Evolutionary conservation across 1,140 invertebrate species (phyloP), one percentile per base, ranked within the genome.

Genomic region (Solenopsis invicta): DNA sequence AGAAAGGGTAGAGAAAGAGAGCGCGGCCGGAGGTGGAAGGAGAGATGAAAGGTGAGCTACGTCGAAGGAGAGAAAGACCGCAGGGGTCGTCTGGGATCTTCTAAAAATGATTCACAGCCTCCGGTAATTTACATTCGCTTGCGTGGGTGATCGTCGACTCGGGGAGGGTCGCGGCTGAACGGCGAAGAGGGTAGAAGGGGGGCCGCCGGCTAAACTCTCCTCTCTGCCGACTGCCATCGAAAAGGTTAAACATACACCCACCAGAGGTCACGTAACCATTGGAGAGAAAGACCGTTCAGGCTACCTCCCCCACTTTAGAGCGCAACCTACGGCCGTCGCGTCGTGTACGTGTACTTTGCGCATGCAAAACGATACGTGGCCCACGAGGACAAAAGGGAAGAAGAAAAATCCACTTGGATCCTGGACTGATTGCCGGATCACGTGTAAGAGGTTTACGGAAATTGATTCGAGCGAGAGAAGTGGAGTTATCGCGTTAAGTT

Each of bases 161-260:
- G 76, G 37, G 45, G 67, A 85, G 82, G 56, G 56, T 78, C 75
- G 56, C 72, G 75, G 72, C 9, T 64, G 71, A 50, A 12, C 52
- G 67, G 41, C 52, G 29, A 29, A n/a, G 67, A 24, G 61, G 41
- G 50, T 37, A 8, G 34, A 18, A 29, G 37, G 48, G 69, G 50
- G 82, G 71, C 87, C 85, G 91, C 88, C 81, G 90, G 87, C 89
- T 88, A 75, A 88, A 91, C 87, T 88, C 85, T 82, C 67, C 72
- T 89, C 88, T 88, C 92, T 89, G 91, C 90, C 88, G 87, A 88
- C 89, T 93, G 90, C 92, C 93, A 93, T 94, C 92, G 92, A 92
- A 94, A 93, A 95, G 94, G 95, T 95, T 95, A 95, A 95, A 95
- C 94, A 94, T 93, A 95, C 93, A 95, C 93, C 93, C 93, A 94